Percentiles rank a stretch among this genome's conserved stretches.
phyloP scores from a whole-genome alignment of 2,888 invertebrate species.

The Ennomos fuscantarius region DNA sequence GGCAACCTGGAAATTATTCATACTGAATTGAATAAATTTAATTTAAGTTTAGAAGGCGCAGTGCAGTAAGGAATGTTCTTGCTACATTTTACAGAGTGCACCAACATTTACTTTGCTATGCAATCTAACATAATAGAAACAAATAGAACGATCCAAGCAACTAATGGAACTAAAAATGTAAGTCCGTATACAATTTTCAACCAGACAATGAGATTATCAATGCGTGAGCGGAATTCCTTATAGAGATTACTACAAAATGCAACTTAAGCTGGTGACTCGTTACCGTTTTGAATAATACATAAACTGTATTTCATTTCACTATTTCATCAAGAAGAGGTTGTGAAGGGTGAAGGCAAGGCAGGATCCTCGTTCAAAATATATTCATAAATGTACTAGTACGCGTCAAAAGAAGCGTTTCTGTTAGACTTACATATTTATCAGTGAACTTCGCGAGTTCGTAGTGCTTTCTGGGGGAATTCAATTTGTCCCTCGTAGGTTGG shows the following conservation, averaged over 20 bases:
- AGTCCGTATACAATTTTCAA: constrained; percentile 2
- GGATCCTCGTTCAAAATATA: constrained; percentile 40
- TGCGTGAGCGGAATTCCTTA: constrained; percentile 30
- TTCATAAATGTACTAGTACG: constrained; percentile 46
- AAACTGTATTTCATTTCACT: constrained; percentile 46
- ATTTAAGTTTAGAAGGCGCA: no score
- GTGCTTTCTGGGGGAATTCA: constrained; percentile 47
- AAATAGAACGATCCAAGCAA: constrained; percentile 9
- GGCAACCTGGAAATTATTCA: no score
- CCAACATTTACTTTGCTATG: constrained; percentile 14
- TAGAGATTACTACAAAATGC: constrained; percentile 41
- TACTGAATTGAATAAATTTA: no score
- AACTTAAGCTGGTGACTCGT: constrained; percentile 38
- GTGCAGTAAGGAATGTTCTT: no score
- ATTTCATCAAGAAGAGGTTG: constrained; percentile 41
- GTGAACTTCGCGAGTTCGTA: constrained; percentile 29
- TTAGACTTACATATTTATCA: constrained; percentile 55
- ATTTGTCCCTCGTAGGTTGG: constrained; percentile 45
- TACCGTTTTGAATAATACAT: constrained; percentile 50
- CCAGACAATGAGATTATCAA: constrained; percentile 9
- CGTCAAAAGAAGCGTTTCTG: constrained; percentile 47
- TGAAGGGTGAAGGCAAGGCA: constrained; percentile 37
- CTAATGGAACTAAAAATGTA: constrained; percentile 14
- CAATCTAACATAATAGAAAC: constrained; percentile 5
- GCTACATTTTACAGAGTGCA: background rate